These are phyloP conservation scores for Agriopis leucophaearia DNA, from an alignment of 2,888 invertebrate species.

Conservation along the genomic window DNA sequence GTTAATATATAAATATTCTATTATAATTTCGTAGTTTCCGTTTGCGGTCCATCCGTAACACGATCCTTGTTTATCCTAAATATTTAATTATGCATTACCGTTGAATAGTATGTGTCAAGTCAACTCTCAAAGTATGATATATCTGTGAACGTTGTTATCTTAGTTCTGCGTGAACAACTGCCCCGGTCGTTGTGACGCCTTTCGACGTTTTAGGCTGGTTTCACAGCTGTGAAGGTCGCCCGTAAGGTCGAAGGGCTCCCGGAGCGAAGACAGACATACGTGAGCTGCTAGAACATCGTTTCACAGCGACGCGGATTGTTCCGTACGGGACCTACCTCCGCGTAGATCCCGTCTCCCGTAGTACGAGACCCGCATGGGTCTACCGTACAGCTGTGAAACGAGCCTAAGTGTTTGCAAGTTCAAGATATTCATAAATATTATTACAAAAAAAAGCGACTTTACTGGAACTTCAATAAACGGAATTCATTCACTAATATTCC, in stretches of 20 bases:
- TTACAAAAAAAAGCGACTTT: not conserved
- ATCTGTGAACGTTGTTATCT: not conserved
- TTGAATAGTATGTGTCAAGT: slow-evolving; percentile 2
- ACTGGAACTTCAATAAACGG: not conserved
- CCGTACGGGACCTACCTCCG: no score
- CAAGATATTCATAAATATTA: not conserved
- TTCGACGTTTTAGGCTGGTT: not conserved
- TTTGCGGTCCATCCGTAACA: not conserved
- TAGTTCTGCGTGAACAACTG: not conserved
- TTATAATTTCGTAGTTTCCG: not conserved
- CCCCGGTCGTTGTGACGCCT: slow-evolving; percentile 2
- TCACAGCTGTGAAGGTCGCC: no score
- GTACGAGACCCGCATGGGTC: no score
- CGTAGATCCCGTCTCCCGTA: no score
- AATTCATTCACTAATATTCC: no score
- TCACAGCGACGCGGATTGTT: no score
- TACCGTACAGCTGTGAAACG: no score
- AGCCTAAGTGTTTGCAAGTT: slow-evolving; percentile 4
- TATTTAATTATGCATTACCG: not conserved
- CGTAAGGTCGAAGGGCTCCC: no score
- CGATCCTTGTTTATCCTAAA: not conserved
- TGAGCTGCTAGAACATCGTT: no score
- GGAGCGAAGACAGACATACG: no score
- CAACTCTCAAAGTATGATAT: not conserved
- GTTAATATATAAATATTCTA: no score